Evolutionary conservation across 2,888 invertebrate species (phyloP), one percentile per base, ranked within the genome.

Genomic region (Leucania comma): DNA sequence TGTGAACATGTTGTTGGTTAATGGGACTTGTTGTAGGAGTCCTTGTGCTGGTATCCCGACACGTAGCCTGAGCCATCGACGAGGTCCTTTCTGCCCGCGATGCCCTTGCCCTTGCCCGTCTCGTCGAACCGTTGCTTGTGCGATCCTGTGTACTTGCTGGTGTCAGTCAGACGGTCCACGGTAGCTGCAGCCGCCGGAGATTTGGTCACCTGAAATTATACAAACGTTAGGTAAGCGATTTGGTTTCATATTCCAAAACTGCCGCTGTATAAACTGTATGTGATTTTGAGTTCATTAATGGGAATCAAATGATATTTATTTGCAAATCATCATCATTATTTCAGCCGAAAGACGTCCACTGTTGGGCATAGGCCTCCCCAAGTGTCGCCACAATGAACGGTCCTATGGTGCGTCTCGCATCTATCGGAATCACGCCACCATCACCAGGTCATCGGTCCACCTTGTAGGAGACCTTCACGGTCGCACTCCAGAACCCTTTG

Each of bases 61-160:
- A 98, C 98, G 90, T 98, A 98, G 61, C 98, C 98, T 2, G 97
- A 97, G 29, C 95, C 96, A 85, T 98, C 98, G 26, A 97, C 96
- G 20, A 97, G 64, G 88, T 98, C 98, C 90, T 98, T 98, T 65
- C 98, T 96, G 29, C 98, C 98, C 3, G 98, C 96, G 69, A 98
- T 98, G 9, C 98, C 98, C 90, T 98, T 98, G 24, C 98, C 98
- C 91, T 98, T 98, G 72, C 98, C 98, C 35, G 96, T 94, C 66
- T 98, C 97, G 92, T 98, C 98, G 89, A 98, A 98, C 32, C 98
- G 97, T 86, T 98, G 98, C 90, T 97, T 98, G 91, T 98, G 98
- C 8, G 98, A 98, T 62, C 98, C 98, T 0, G 98, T 98, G 92
- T 98, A 98, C 90, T 98, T 98, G 86, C 97, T 97, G n/a, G 98